Conservation (phyloP, 2,888 invertebrate species). For the Ophion ellenae region DNA sequence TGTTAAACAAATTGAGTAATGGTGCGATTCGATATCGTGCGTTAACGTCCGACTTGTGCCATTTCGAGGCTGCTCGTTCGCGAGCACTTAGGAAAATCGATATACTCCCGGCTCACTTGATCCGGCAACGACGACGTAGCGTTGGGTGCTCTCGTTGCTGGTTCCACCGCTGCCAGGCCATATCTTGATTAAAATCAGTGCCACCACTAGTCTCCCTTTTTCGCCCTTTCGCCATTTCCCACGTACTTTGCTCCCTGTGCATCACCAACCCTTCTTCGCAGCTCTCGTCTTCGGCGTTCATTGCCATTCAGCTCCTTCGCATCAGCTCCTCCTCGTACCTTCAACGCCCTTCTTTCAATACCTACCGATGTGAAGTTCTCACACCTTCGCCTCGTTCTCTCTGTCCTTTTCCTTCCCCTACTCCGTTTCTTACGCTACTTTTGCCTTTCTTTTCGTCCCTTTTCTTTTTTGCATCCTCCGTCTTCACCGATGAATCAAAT, state of each 20-base stretch:
- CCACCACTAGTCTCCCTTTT: conserved; percentile 73
- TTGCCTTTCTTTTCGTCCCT: conserved; percentile 63
- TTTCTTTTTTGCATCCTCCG: conserved; percentile 53
- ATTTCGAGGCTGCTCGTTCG: conserved; percentile 70
- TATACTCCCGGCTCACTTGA: conserved; percentile 80
- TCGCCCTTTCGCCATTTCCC: conserved; percentile 66
- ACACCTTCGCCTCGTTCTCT: conserved; percentile 8
- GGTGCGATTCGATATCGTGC: conserved; percentile 65
- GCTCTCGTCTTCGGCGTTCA: conserved; percentile 48
- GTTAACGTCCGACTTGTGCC: conserved; percentile 65
- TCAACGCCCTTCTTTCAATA: conserved; percentile 35
- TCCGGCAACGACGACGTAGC: conserved; percentile 70
- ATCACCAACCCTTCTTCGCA: conserved; percentile 52
- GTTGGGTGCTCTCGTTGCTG: conserved; percentile 69
- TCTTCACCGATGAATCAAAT: conserved; percentile 78
- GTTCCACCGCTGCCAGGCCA: conserved; percentile 78
- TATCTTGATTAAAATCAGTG: conserved; percentile 84
- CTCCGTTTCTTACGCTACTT: conserved; percentile 8
- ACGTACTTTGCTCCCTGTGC: conserved; percentile 59
- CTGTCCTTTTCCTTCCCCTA: conserved; percentile 21
- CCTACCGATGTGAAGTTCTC: conserved; percentile 19
- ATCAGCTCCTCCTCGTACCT: conserved; percentile 60
- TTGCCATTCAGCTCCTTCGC: conserved; percentile 40
- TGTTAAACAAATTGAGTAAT: conserved; percentile 66
- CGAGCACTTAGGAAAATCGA: conserved; percentile 82